A percentile compares a stretch with the other conserved stretches of the same genome.
phyloP scores from a whole-genome alignment of 2,888 invertebrate species.

The Tenthredo mesomela region DNA sequence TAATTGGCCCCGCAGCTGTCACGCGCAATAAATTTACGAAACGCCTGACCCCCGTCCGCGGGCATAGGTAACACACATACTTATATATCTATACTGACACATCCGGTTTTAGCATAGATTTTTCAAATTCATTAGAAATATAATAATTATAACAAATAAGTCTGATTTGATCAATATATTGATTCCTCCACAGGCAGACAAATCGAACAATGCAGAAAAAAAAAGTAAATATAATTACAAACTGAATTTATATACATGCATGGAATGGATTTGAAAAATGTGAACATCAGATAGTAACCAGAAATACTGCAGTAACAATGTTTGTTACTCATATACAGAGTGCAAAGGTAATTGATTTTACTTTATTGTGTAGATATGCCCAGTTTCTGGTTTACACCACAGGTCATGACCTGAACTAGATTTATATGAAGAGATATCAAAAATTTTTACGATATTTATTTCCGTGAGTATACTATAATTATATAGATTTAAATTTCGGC shows the following conservation, averaged over 20 bases:
- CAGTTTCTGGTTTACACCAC: background rate
- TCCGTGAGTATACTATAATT: background rate
- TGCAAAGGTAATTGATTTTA: background rate
- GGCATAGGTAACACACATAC: background rate
- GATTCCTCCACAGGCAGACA: background rate
- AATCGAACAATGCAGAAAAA: background rate
- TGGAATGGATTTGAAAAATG: background rate
- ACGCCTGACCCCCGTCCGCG: conserved; percentile 17
- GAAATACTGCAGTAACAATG: background rate
- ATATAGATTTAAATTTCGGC: background rate
- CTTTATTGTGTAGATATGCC: background rate
- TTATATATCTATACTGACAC: background rate
- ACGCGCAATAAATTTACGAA: conserved; percentile 14
- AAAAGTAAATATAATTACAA: background rate
- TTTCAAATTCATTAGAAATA: background rate
- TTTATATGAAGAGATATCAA: background rate
- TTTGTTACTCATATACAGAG: background rate
- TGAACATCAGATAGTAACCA: background rate
- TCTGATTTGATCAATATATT: background rate
- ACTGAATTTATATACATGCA: background rate
- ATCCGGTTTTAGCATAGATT: background rate
- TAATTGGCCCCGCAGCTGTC: conserved; percentile 39
- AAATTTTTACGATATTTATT: background rate
- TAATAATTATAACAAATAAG: background rate
- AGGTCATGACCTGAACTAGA: background rate